Evolutionary conservation across 2,113 vertebrate genomes (phyloP).

Genomic region (Planiliza haematocheilus): DNA sequence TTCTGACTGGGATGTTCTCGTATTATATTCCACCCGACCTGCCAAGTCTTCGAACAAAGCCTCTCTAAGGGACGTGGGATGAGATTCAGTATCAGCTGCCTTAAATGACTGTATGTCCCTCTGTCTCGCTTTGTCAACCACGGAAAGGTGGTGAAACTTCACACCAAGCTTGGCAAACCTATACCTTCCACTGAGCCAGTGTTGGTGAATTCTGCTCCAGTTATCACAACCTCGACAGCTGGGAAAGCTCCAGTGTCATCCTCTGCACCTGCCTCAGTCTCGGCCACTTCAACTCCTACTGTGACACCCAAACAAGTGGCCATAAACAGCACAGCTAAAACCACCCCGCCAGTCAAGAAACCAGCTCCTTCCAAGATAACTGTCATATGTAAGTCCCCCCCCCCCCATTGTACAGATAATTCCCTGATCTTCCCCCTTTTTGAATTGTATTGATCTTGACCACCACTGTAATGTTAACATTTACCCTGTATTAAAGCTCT

Average conservation of each 20-base stretch:
- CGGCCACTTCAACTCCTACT: slow-evolving; percentile 25
- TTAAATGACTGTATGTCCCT: slow-evolving; percentile 29
- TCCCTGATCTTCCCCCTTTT: background rate
- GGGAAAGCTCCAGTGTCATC: slow-evolving; percentile 60
- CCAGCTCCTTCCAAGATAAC: slow-evolving; percentile 65
- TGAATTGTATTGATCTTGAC: background rate
- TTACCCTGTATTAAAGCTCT: background rate
- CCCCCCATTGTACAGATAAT: background rate
- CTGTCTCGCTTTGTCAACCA: slow-evolving; percentile 42
- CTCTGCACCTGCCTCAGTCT: slow-evolving; percentile 34
- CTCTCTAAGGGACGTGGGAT: slow-evolving; percentile 27
- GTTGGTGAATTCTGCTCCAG: slow-evolving; percentile 77
- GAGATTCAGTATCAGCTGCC: slow-evolving; percentile 36
- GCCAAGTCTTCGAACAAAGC: slow-evolving; percentile 42
- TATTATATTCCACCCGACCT: slow-evolving; percentile 34
- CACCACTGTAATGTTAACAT: background rate
- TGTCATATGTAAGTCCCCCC: slow-evolving; percentile 77
- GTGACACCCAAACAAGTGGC: slow-evolving; percentile 52
- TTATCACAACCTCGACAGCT: slow-evolving; percentile 71
- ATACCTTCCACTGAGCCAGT: slow-evolving; percentile 85
- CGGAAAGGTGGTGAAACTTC: slow-evolving; percentile 87
- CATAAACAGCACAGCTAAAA: slow-evolving; percentile 30
- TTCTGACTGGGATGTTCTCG: slow-evolving; percentile 3
- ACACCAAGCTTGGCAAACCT: slow-evolving; percentile 88
- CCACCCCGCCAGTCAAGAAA: slow-evolving; percentile 65